These are phyloP conservation scores for Callimorpha dominula DNA, from an alignment of 2,888 invertebrate species.

Conservation along the genomic window DNA sequence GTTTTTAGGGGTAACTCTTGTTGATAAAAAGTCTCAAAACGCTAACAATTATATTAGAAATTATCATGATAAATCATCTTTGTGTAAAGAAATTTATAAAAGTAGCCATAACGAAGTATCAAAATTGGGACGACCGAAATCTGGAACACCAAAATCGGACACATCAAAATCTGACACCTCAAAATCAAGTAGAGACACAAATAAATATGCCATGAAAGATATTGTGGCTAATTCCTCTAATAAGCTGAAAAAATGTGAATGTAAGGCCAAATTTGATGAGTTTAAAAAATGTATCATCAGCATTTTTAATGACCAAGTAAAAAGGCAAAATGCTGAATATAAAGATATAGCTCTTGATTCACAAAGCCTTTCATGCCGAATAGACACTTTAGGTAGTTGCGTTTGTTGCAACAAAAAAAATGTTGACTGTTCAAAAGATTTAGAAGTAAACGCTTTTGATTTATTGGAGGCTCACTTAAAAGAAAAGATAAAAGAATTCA, in stretches of 20 bases:
- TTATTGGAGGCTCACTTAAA: conserved; percentile 74
- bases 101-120: not conserved
- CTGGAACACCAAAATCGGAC: conserved; percentile 13
- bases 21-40: conserved; percentile 50
- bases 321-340: conserved; percentile 12
- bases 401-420: conserved; percentile 64
- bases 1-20: conserved; percentile 77
- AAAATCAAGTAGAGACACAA: conserved; percentile 15
- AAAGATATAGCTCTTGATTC: conserved; percentile 53
- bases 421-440: conserved; percentile 61
- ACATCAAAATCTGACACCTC: conserved; percentile 9
- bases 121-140: not conserved
- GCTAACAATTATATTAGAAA: not conserved
- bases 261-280: conserved; percentile 47
- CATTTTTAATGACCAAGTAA: conserved; percentile 38
- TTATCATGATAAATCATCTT: not conserved
- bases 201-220: conserved; percentile 7
- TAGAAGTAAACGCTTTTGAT: conserved; percentile 77
- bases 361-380: conserved; percentile 44
- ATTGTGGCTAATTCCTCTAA: conserved; percentile 11
- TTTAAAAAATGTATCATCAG: conserved; percentile 44
- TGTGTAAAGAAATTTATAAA: conserved; percentile 1
- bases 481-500: conserved; percentile 68
- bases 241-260: conserved; percentile 37
- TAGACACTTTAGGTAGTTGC: conserved; percentile 54